Percentiles rank a stretch among this genome's conserved stretches.
Conservation (phyloP, 2,797 vertebrate genomes). For the Poeciliopsis paucimaculata region DNA sequence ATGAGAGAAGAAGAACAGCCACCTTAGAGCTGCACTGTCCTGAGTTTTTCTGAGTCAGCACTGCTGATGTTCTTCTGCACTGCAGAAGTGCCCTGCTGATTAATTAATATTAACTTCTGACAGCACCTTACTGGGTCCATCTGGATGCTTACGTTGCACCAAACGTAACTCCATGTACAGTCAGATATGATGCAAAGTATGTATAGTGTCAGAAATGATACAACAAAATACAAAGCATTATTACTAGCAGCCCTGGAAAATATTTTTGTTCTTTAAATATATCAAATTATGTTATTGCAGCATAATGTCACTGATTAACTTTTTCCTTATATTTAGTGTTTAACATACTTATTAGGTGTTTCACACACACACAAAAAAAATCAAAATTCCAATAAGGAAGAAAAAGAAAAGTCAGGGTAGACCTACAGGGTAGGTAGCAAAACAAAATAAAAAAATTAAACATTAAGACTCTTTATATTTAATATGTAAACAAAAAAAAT, state of each 20-base stretch:
- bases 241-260: not conserved
- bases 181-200: conserved; percentile 18
- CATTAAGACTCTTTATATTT: too few species aligned
- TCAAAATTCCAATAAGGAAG: not conserved
- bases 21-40: conserved; percentile 29
- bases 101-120: conserved; percentile 71
- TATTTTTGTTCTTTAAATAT: not conserved
- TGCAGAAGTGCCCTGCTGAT: conserved; percentile 76
- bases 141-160: conserved; percentile 47
- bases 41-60: conserved; percentile 67
- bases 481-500: too few species aligned
- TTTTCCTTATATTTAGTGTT: not conserved
- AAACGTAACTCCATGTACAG: conserved; percentile 34
- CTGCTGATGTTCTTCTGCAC: conserved; percentile 60
- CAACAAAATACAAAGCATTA: not conserved
- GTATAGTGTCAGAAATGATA: not conserved
- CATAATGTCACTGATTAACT: not conserved
- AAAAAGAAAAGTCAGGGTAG: too few species aligned
- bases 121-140: conserved; percentile 43
- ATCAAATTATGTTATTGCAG: not conserved
- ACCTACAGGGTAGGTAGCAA: too few species aligned
- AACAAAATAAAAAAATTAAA: too few species aligned
- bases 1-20: conserved; percentile 25
- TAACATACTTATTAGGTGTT: too few species aligned
- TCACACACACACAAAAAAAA: not conserved